phyloP scores from a whole-genome alignment of 2,888 invertebrate genomes.

The Malacosoma neustria region DNA sequence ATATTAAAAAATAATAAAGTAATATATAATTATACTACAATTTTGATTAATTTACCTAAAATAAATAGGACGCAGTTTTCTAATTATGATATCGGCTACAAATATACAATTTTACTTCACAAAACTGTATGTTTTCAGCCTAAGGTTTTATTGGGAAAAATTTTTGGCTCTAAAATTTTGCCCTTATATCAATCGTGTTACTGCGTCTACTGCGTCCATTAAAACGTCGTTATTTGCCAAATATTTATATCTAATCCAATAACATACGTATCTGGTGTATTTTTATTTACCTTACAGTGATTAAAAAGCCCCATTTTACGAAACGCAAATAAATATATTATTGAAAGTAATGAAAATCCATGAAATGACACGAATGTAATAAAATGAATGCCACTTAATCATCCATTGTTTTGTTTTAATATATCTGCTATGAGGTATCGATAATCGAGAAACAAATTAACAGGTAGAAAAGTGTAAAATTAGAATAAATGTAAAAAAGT shows the following conservation, averaged over 20 bases:
- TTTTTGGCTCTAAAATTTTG: background rate
- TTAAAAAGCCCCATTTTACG: conserved; percentile 37
- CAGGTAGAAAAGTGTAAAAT: too few relatives aligned
- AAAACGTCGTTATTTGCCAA: background rate
- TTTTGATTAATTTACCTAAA: background rate
- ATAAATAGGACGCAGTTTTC: background rate
- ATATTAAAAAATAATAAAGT: background rate
- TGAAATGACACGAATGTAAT: too few relatives aligned
- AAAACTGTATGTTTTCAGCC: background rate
- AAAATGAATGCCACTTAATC: too few relatives aligned
- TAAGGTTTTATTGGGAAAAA: background rate
- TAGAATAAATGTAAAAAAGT: too few relatives aligned
- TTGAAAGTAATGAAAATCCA: too few relatives aligned
- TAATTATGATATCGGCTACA: background rate
- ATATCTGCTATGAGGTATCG: too few relatives aligned
- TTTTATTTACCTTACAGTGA: conserved; percentile 69
- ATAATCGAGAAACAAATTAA: too few relatives aligned
- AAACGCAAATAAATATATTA: conserved; percentile 25
- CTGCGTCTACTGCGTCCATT: background rate
- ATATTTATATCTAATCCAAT: conserved; percentile 20
- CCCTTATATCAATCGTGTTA: background rate
- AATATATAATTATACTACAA: background rate
- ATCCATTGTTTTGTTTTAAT: too few relatives aligned
- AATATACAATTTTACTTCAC: background rate
- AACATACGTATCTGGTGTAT: conserved; percentile 58